Conservation (phyloP, 2,113 vertebrate genomes). For the Notothenia coriiceps region DNA sequence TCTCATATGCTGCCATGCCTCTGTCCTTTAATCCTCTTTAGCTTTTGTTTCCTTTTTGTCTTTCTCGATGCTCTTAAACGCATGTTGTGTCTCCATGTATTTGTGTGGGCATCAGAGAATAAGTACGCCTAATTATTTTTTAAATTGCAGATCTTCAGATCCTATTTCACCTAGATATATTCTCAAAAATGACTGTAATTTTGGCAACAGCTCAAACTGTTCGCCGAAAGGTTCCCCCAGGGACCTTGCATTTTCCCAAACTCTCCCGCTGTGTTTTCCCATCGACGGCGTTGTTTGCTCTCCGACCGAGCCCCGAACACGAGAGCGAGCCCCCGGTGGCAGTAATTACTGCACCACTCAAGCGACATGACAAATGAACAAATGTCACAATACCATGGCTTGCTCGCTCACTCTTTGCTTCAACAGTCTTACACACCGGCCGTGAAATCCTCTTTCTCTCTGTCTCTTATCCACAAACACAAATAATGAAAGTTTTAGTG, state of each 20-base stretch:
- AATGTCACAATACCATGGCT: constrained; percentile 58
- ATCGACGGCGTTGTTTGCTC: constrained; percentile 61
- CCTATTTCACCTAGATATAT: constrained; percentile 15
- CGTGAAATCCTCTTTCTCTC: constrained; percentile 3
- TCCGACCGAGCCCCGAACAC: constrained; percentile 59
- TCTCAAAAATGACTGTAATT: constrained; percentile 24
- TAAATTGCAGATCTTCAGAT: not conserved
- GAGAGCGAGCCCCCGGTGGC: constrained; percentile 59
- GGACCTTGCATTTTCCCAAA: constrained; percentile 33
- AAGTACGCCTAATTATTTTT: constrained; percentile 30
- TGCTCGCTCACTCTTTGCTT: constrained; percentile 30
- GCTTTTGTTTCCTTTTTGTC: constrained; percentile 23
- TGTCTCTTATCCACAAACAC: constrained; percentile 5
- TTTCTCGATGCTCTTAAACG: not conserved
- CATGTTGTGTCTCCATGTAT: constrained; percentile 18
- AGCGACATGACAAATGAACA: constrained; percentile 74
- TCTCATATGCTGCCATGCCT: not conserved
- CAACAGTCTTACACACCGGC: constrained; percentile 4
- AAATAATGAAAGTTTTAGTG: constrained; percentile 26
- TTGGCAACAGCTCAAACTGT: constrained; percentile 42
- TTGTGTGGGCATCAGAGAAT: constrained; percentile 6
- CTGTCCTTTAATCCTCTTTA: constrained; percentile 2
- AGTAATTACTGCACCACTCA: constrained; percentile 77
- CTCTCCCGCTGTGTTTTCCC: constrained; percentile 41
- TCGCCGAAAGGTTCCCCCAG: constrained; percentile 16